Conservation (phyloP, 1,140 invertebrate species). For the Rhopalosiphum padi region DNA sequence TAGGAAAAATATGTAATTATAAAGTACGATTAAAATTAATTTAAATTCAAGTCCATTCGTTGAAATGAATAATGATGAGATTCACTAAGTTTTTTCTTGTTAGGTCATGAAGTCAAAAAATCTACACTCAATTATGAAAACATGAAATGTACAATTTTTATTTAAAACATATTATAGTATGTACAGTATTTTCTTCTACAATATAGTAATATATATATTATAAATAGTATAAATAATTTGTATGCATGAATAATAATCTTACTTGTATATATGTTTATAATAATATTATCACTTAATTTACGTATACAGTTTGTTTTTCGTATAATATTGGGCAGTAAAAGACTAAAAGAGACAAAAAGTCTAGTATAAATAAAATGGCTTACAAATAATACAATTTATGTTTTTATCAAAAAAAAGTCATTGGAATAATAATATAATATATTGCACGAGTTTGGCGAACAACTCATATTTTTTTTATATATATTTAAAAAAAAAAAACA, state of each 20-base stretch:
- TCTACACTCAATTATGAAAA: background rate
- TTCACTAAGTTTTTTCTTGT: background rate
- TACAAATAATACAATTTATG: background rate
- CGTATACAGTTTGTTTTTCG: constrained; percentile 50
- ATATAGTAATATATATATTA: constrained; percentile 27
- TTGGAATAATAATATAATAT: background rate
- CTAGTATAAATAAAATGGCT: background rate
- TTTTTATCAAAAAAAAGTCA: background rate
- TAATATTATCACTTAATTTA: constrained; percentile 53
- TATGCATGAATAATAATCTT: background rate
- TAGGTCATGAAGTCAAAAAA: background rate
- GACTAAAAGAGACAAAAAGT: background rate
- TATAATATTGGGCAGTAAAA: background rate
- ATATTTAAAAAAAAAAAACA: background rate
- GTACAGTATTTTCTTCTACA: constrained; percentile 40
- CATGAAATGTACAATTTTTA: constrained; percentile 48
- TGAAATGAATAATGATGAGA: background rate
- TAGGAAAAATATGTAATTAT: background rate
- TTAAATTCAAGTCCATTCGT: background rate
- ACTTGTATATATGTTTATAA: constrained; percentile 8
- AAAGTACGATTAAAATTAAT: background rate
- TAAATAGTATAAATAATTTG: constrained; percentile 52
- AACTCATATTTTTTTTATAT: background rate
- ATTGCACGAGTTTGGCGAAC: constrained; percentile 32
- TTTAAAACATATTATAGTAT: constrained; percentile 50